These are phyloP conservation scores for Trachelus tabidus DNA, from an alignment of 2,888 invertebrate species.

Conservation along the genomic window DNA sequence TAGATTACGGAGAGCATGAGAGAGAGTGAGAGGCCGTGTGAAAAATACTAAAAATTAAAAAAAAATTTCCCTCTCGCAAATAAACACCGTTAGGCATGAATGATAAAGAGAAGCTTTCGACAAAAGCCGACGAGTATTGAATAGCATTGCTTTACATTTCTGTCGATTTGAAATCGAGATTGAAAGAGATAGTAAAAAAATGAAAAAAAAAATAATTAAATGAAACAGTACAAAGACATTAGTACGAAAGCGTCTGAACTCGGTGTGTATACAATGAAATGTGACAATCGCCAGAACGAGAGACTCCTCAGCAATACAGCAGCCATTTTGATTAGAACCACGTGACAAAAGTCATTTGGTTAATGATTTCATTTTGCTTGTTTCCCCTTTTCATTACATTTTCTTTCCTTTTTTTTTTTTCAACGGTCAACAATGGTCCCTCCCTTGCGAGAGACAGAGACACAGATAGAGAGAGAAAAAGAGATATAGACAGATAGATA, in stretches of 20 bases:
- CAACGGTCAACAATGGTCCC: no score
- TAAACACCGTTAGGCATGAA: no score
- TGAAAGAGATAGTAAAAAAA: constrained; percentile 32
- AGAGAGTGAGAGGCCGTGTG: no score
- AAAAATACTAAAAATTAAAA: no score
- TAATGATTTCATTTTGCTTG: background rate
- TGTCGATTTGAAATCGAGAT: constrained; percentile 25
- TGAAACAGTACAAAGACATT: constrained; percentile 18
- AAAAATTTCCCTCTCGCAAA: no score
- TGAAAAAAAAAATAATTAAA: constrained; percentile 21
- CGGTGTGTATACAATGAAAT: constrained; percentile 24
- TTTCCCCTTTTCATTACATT: background rate
- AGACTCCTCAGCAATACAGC: background rate
- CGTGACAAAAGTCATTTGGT: background rate
- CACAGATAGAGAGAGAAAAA: background rate
- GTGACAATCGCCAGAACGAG: constrained; percentile 5
- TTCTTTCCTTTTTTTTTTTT: background rate
- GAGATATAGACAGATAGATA: background rate
- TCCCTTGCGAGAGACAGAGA: background rate
- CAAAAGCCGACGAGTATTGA: constrained; percentile 35
- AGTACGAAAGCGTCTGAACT: constrained; percentile 22
- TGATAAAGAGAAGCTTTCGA: constrained; percentile 1
- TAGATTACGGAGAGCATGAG: no score
- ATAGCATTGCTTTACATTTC: constrained; percentile 44
- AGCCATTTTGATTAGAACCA: no score